Base-by-base conservation (phyloP, 2,113 vertebrate species). In the Polyodon spathula region DNA sequence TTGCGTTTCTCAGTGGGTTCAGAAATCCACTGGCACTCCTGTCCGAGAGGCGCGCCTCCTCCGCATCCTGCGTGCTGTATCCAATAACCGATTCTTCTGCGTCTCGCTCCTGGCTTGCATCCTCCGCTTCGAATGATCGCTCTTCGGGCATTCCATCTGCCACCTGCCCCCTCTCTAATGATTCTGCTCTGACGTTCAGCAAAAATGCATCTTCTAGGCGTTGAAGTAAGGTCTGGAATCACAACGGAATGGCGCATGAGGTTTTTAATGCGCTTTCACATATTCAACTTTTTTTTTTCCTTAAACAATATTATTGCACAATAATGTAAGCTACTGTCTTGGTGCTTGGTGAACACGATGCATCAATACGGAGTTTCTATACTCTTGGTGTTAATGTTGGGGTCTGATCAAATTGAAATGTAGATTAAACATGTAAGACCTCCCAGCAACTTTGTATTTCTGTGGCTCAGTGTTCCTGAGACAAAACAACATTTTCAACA, bases 201-300 rank as follows among this genome's bases (percentile, higher is more conserved):
- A 77, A 71, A 57, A 84, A 60, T 0, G 83, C 79, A 44, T 85
- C 79, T 41, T 75, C 83, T 44, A 92, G 70, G 64, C 12, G 78
- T 37, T 81, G 71, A 59, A 89, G 78, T 15, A 93, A 77, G 57
- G 74, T 75, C 93, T 97, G 14, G 6, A 66, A 69, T n/a, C 41
- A 39, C 37, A 62, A 6, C 27, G 15, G 16, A 1, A 10, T 61
- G 40, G 40, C 27, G 11, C 8, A 27, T 11, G 11, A 3, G 2
- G 6, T 6, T 17, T 6, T 41, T 50, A 4, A 50, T 50, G 5
- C n/a, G 8, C 46, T 2, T 4, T 2, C 27, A 54, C 8, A 2
- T n/a, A 8, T 17, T 54, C 12, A n/a, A n/a, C n/a, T n/a, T n/a
- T n/a, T n/a, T n/a, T n/a, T n/a, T n/a, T n/a, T n/a, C n/a, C n/a